phyloP scores from a whole-genome alignment of 2,113 vertebrate genomes.

The Takifugu flavidus region DNA sequence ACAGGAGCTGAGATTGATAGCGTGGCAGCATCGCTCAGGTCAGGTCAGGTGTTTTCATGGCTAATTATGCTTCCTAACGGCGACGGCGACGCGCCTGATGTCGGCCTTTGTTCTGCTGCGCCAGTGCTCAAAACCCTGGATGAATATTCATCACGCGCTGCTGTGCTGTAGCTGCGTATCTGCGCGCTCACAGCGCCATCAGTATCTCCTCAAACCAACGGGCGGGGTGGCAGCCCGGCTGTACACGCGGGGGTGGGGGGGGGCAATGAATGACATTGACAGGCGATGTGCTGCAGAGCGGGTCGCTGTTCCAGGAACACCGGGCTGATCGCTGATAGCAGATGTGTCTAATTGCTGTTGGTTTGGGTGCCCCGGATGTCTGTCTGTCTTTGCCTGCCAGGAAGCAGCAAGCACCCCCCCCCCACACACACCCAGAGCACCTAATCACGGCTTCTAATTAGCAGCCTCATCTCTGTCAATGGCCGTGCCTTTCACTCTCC shows the following conservation, averaged over 20 bases:
- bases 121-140: background rate
- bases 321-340: constrained; percentile 66
- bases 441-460: constrained; percentile 68
- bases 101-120: constrained; percentile 3
- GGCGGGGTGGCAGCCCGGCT: constrained; percentile 28
- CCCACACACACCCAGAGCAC: constrained; percentile 44
- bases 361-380: constrained; percentile 51
- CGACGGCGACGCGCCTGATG: background rate
- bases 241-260: constrained; percentile 24
- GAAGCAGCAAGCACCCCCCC: constrained; percentile 45
- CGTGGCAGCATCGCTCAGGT: too few relatives aligned
- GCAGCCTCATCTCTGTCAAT: constrained; percentile 71
- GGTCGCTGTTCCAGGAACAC: constrained; percentile 54
- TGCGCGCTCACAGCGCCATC: constrained; percentile 14
- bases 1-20: too few relatives aligned
- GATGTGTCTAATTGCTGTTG: constrained; percentile 67
- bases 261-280: constrained; percentile 73
- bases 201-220: constrained; percentile 46
- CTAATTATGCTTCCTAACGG: too few relatives aligned
- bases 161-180: constrained; percentile 8
- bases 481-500: constrained; percentile 46
- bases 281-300: constrained; percentile 42
- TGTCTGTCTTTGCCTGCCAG: constrained; percentile 60
- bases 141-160: constrained; percentile 25
- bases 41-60: too few relatives aligned